A percentile compares a stretch with the other conserved stretches of the same genome.
Conservation (phyloP, 2,888 invertebrate genomes). For the Drosophila kokeensis region DNA sequence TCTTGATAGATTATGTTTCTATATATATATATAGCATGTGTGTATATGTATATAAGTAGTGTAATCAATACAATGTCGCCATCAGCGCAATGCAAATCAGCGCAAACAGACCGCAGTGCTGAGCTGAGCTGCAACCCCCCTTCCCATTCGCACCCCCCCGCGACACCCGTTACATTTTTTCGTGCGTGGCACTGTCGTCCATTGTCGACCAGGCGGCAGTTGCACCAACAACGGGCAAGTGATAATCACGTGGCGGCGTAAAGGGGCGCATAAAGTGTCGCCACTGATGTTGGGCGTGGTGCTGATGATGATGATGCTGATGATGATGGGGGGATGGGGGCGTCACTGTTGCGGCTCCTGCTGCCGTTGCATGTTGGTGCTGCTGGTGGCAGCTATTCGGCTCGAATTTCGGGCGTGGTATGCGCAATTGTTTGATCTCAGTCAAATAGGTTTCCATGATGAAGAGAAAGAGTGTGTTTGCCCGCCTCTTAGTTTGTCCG, state of each 20-base stretch:
- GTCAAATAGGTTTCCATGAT: constrained; percentile 93
- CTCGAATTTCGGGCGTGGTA: constrained; percentile 93
- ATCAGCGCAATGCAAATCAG: constrained; percentile 50
- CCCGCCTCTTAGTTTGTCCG: constrained; percentile 63
- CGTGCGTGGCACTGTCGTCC: constrained; percentile 82
- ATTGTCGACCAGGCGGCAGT: constrained; percentile 84
- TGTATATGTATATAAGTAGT: constrained; percentile 37
- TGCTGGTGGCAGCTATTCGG: constrained; percentile 83
- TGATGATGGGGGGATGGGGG: constrained; percentile 43
- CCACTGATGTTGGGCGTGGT: constrained; percentile 70
- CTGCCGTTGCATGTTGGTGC: constrained; percentile 60
- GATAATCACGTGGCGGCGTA: constrained; percentile 92
- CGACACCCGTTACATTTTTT: constrained; percentile 55
- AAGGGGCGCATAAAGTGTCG: constrained; percentile 86
- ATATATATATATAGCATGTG: constrained; percentile 21
- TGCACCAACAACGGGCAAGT: constrained; percentile 86
- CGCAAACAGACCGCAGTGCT: constrained; percentile 57
- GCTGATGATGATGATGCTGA: constrained; percentile 43
- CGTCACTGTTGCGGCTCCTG: constrained; percentile 36
- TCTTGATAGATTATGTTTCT: constrained; percentile 41
- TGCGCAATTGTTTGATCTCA: constrained; percentile 93
- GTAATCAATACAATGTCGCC: constrained; percentile 44
- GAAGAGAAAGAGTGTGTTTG: constrained; percentile 23
- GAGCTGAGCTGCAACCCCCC: not conserved
- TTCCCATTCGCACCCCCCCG: not conserved